Conservation (phyloP, 2,113 vertebrate genomes). For the Cebus imitator region DNA sequence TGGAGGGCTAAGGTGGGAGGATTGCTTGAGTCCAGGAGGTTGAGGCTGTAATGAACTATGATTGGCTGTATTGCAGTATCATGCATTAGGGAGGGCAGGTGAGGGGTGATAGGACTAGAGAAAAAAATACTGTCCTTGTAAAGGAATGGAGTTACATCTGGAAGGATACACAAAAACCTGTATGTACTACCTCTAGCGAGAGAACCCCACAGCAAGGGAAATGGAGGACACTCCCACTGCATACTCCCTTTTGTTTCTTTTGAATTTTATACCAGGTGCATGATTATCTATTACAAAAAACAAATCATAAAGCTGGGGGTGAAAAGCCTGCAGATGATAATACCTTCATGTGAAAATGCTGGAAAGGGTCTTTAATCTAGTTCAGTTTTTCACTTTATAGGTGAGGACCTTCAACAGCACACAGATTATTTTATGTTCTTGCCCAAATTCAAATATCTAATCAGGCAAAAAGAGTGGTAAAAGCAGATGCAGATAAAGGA, state of each 20-base stretch:
- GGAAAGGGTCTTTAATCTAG: neutral
- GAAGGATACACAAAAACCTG: neutral
- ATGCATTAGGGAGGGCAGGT: neutral
- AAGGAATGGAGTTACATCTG: neutral
- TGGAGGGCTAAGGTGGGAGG: too few relatives aligned
- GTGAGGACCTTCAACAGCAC: neutral
- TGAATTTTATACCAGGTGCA: neutral
- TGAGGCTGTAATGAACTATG: too few relatives aligned
- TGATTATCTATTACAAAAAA: conserved; percentile 11
- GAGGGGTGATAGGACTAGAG: neutral
- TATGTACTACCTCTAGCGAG: neutral
- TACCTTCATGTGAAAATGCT: neutral
- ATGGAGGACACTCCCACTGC: neutral
- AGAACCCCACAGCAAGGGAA: neutral
- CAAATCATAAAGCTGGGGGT: neutral
- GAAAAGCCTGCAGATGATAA: neutral
- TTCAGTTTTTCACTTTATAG: neutral
- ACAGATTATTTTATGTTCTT: neutral
- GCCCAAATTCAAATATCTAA: neutral
- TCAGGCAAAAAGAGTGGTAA: neutral
- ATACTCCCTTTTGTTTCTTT: neutral
- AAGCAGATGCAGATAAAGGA: neutral
- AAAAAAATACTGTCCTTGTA: neutral
- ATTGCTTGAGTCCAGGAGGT: too few relatives aligned
- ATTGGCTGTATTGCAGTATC: neutral